Conservation (phyloP, 2,113 vertebrate genomes). For the Apteryx mantelli region DNA sequence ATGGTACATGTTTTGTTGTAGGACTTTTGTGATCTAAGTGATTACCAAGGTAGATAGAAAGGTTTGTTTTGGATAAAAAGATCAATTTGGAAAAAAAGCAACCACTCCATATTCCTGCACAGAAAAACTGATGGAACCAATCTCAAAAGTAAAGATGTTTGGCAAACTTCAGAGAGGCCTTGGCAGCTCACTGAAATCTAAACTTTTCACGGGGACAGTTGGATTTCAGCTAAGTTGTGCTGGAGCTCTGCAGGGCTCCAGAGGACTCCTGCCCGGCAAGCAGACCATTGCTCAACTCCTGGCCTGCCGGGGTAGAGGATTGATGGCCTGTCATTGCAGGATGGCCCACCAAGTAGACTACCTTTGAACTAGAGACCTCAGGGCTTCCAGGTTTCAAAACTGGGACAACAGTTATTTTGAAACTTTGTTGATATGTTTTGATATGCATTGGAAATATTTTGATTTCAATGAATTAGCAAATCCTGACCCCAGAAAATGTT, state of each 20-base stretch:
- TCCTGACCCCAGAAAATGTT: constrained; percentile 17
- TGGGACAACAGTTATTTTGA: constrained; percentile 33
- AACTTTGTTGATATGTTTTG: constrained; percentile 33
- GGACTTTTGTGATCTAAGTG: not conserved
- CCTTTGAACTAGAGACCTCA: constrained; percentile 54
- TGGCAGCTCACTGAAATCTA: constrained; percentile 33
- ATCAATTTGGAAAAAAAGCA: not conserved
- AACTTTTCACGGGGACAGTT: constrained; percentile 13
- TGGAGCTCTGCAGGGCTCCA: constrained; percentile 14
- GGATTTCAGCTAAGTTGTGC: constrained; percentile 18
- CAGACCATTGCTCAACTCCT: constrained; percentile 27
- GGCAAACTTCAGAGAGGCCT: constrained; percentile 8
- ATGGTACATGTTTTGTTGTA: not conserved
- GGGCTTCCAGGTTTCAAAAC: constrained; percentile 51
- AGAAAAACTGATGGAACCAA: not conserved
- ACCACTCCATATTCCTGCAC: not conserved
- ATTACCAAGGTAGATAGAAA: not conserved
- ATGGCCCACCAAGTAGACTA: constrained; percentile 39
- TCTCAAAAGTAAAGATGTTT: constrained; percentile 7
- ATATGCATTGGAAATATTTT: constrained; percentile 17
- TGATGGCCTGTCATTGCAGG: constrained; percentile 21
- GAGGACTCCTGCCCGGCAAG: not conserved
- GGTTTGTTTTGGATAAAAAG: not conserved
- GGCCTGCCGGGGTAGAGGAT: not conserved
- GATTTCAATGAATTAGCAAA: constrained; percentile 49